These are phyloP conservation scores for Paradisaea rubra DNA, from an alignment of 2,113 vertebrate genomes.

Conservation along the genomic window DNA sequence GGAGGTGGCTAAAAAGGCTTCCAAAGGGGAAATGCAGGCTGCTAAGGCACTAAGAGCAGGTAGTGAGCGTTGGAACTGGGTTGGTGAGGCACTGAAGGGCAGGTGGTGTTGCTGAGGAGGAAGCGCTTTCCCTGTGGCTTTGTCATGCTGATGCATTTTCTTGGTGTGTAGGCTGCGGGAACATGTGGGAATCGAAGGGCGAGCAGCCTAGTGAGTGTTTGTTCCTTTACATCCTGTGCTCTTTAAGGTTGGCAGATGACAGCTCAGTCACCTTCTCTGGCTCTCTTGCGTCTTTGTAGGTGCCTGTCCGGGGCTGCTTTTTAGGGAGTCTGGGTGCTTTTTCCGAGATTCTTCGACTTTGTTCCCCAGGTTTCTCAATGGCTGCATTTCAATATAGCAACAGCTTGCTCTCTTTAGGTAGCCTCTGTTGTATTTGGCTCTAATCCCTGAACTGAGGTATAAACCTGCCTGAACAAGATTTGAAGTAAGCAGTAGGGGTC, in stretches of 20 bases:
- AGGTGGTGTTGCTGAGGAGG: background rate
- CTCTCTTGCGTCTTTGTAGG: background rate
- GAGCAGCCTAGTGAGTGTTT: background rate
- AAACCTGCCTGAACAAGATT: conserved; percentile 50
- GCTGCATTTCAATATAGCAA: background rate
- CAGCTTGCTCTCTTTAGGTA: conserved; percentile 51
- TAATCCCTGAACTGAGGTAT: conserved; percentile 28
- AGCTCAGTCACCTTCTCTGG: background rate
- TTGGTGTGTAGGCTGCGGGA: background rate
- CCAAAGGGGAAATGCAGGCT: background rate
- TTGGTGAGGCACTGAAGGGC: background rate
- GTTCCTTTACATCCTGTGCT: background rate
- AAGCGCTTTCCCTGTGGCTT: background rate
- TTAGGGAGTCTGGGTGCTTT: background rate
- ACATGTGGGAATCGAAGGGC: background rate
- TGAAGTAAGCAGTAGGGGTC: conserved; percentile 35
- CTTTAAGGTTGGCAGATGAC: background rate
- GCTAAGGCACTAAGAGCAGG: fast-evolving
- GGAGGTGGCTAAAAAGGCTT: background rate
- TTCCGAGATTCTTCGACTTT: background rate
- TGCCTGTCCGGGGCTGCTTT: background rate
- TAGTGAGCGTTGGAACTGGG: background rate
- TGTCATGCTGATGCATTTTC: background rate
- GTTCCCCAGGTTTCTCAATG: background rate
- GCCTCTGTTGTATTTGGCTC: conserved; percentile 53